phyloP scores from a whole-genome alignment of 1,140 invertebrate genomes.

The Orius insidiosus region DNA sequence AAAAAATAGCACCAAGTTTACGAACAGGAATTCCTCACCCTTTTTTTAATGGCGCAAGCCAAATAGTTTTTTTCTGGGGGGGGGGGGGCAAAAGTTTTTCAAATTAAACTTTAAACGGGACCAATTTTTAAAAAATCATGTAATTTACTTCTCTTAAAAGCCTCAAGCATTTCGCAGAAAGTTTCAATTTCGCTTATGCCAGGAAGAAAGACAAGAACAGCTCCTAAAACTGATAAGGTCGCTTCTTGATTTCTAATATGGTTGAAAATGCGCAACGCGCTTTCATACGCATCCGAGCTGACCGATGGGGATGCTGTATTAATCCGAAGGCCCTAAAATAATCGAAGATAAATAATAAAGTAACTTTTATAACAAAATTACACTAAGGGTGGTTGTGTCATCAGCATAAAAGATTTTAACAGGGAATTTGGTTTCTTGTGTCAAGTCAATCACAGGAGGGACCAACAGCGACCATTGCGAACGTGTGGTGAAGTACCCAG shows the following conservation, averaged over 20 bases:
- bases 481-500: constrained; percentile 50
- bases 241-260: no score
- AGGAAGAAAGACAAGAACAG: constrained; percentile 74
- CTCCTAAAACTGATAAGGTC: constrained; percentile 20
- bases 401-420: constrained; percentile 53
- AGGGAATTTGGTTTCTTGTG: constrained; percentile 25
- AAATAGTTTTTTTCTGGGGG: no score
- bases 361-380: no score
- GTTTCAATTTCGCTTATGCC: constrained; percentile 69
- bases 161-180: constrained; percentile 23
- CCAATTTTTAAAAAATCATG: no score
- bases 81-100: no score
- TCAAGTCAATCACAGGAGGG: constrained; percentile 37
- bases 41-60: no score
- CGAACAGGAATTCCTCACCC: no score
- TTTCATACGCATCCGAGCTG: constrained; percentile 30
- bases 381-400: constrained; percentile 2
- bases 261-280: constrained; percentile 43
- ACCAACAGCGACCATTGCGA: constrained; percentile 24
- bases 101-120: no score
- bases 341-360: no score
- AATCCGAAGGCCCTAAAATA: constrained; percentile 27
- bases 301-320: constrained; percentile 33
- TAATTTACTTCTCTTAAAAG: no score
- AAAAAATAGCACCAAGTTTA: no score